Evolutionary conservation across 1,140 invertebrate species (phyloP).

Genomic region (Luehdorfia chinensis): DNA sequence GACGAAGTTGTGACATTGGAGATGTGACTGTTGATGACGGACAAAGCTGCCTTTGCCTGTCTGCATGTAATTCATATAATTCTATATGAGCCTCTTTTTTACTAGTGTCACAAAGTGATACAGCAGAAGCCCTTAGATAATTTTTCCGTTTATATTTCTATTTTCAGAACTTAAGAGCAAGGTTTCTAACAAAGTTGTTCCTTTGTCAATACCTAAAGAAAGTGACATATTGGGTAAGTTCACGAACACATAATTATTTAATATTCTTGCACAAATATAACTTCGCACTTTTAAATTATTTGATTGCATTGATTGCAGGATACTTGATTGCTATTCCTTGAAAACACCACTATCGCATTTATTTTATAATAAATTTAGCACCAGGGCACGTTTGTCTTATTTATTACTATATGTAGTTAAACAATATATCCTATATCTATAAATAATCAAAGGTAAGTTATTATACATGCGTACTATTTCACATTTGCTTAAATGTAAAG

Average conservation of each 20-base stretch:
- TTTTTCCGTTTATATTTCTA: too few relatives aligned
- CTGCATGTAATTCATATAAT: too few relatives aligned
- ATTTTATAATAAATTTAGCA: slow-evolving; percentile 42
- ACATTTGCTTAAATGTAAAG: background rate
- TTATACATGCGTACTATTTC: background rate
- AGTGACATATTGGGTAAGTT: slow-evolving; percentile 3
- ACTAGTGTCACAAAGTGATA: too few relatives aligned
- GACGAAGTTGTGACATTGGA: too few relatives aligned
- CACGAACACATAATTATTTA: background rate
- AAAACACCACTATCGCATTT: slow-evolving; percentile 37
- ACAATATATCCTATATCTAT: too few relatives aligned
- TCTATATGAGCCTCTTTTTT: too few relatives aligned
- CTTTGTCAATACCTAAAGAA: background rate
- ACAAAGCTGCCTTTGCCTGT: too few relatives aligned
- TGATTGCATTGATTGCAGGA: slow-evolving; percentile 43
- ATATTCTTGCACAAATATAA: too few relatives aligned
- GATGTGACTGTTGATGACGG: too few relatives aligned
- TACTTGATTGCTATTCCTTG: slow-evolving; percentile 52
- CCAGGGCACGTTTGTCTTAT: slow-evolving; percentile 30
- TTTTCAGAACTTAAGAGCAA: slow-evolving; percentile 2
- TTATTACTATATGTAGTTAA: slow-evolving; percentile 19
- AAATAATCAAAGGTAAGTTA: slow-evolving; percentile 11
- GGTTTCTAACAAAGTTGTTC: background rate
- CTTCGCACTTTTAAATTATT: too few relatives aligned
- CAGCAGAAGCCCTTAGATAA: too few relatives aligned